Conservation (phyloP, 2,113 vertebrate species). For the Garra rufa region DNA sequence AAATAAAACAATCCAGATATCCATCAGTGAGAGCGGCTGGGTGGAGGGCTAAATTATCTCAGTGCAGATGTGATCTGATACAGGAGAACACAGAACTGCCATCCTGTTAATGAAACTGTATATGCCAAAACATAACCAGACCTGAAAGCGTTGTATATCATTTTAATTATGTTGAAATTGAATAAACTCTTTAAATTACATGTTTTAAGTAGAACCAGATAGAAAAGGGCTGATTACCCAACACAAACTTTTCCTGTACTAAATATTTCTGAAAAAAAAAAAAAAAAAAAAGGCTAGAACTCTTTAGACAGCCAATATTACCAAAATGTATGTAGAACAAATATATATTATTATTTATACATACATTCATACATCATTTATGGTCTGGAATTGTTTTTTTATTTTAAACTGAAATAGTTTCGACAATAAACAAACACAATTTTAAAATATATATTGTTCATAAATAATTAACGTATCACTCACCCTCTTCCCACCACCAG, state of each 20-base stretch:
- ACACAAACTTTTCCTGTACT: not conserved
- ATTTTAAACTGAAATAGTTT: not conserved
- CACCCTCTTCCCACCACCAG: slow-evolving; percentile 91
- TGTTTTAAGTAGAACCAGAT: not conserved
- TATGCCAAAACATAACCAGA: slow-evolving; percentile 16
- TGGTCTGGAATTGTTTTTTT: not conserved
- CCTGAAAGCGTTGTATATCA: not conserved
- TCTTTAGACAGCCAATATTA: not conserved
- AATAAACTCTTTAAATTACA: not conserved
- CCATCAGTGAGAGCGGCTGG: slow-evolving; percentile 7
- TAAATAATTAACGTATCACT: slow-evolving; percentile 62
- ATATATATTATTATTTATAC: not conserved
- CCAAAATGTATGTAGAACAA: too few species aligned
- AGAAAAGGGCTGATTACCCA: not conserved
- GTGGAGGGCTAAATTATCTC: not conserved
- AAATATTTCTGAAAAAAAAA: not conserved
- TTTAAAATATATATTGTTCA: not conserved
- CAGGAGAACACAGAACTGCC: slow-evolving; percentile 1
- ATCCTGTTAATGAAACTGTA: slow-evolving; percentile 2
- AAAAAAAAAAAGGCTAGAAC: not conserved
- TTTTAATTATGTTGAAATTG: not conserved
- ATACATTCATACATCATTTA: too few species aligned
- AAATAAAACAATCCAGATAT: not conserved
- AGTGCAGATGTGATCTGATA: slow-evolving; percentile 8
- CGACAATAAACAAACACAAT: not conserved